These are phyloP conservation scores for Acanthococcus lagerstroemiae DNA, from an alignment of 2,888 invertebrate genomes.

Conservation along the genomic window DNA sequence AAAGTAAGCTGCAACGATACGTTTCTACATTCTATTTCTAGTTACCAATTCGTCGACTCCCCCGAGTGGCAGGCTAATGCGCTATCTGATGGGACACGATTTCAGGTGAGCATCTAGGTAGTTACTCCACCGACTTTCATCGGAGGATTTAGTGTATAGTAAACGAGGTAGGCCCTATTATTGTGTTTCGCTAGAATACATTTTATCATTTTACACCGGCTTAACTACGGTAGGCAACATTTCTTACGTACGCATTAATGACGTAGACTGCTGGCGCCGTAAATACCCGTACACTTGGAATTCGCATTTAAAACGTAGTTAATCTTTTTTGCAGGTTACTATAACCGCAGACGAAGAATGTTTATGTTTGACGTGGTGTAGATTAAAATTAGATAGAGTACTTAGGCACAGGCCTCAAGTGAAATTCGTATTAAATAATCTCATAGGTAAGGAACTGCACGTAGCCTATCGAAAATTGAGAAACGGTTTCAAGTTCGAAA, in stretches of 20 bases:
- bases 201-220: no score
- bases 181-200: no score
- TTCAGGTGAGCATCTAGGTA: slow-evolving; percentile 53
- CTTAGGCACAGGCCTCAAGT: slow-evolving; percentile 63
- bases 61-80: slow-evolving; percentile 79
- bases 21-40: slow-evolving; percentile 68
- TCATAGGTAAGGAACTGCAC: slow-evolving; percentile 54
- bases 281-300: no score
- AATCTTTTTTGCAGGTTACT: slow-evolving; percentile 51
- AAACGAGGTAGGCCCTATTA: no score
- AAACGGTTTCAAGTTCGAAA: no score
- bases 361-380: slow-evolving; percentile 68
- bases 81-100: slow-evolving; percentile 64
- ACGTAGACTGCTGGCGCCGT: no score
- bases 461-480: no score
- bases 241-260: no score
- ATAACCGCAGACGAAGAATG: slow-evolving; percentile 68
- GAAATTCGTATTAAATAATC: slow-evolving; percentile 62
- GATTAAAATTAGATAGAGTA: slow-evolving; percentile 62
- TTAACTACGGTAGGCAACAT: no score
- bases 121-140: no score
- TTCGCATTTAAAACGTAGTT: no score
- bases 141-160: no score
- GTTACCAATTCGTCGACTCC: slow-evolving; percentile 79
- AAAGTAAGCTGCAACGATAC: slow-evolving; percentile 71